Conservation (phyloP, 2,113 vertebrate genomes). For the Ameiurus melas region DNA sequence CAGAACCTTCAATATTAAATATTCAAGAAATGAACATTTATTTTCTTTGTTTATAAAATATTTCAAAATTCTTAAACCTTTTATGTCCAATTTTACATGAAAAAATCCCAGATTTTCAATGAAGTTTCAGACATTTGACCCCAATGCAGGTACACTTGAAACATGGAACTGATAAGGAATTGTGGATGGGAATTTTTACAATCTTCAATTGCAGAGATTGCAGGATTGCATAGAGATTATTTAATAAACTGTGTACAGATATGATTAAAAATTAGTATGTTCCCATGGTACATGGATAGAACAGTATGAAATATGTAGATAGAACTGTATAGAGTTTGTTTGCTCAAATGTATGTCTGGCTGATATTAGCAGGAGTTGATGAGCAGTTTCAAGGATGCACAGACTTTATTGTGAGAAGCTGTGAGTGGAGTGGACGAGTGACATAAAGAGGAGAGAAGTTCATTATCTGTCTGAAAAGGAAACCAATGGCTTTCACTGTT, state of each 20-base stretch:
- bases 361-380: slow-evolving; percentile 59
- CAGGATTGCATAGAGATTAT: neutral
- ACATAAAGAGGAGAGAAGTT: slow-evolving; percentile 79
- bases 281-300: neutral
- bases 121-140: neutral
- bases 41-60: neutral
- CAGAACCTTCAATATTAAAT: neutral
- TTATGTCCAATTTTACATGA: neutral
- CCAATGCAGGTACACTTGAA: neutral
- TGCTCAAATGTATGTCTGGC: neutral
- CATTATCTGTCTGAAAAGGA: slow-evolving; percentile 80
- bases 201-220: neutral
- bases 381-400: slow-evolving; percentile 72
- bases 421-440: slow-evolving; percentile 75
- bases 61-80: neutral
- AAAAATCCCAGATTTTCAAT: neutral
- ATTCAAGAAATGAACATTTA: neutral
- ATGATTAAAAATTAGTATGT: neutral
- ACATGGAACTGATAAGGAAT: neutral
- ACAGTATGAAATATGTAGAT: neutral
- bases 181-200: neutral
- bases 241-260: neutral
- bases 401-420: slow-evolving; percentile 74
- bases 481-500: slow-evolving; percentile 79
- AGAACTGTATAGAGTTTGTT: neutral